Conservation (phyloP, 2,797 vertebrate species). For the Atherinosoma microstoma region DNA sequence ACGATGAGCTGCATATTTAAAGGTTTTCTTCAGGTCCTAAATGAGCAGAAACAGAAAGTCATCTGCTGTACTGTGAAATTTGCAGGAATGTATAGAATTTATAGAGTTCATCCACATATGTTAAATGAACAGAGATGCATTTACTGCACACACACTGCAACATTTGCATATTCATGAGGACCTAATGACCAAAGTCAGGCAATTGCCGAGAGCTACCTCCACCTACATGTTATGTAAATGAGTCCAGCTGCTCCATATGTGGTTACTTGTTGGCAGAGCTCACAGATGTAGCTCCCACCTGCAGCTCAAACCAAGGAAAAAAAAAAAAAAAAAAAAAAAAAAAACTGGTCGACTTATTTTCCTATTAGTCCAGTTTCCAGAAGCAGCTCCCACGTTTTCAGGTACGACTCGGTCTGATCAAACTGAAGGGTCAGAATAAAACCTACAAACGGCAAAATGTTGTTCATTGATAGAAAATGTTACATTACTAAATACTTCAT, state of each 20-base stretch:
- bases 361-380: too few species aligned
- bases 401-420: too few species aligned
- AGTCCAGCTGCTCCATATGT: slow-evolving; percentile 50
- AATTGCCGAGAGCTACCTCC: slow-evolving; percentile 59
- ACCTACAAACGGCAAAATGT: too few species aligned
- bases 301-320: slow-evolving; percentile 1
- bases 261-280: slow-evolving; percentile 56
- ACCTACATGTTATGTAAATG: slow-evolving; percentile 70
- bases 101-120: neutral
- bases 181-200: slow-evolving; percentile 68
- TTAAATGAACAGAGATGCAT: slow-evolving; percentile 14
- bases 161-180: slow-evolving; percentile 66
- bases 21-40: too few species aligned
- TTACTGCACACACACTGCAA: slow-evolving; percentile 12
- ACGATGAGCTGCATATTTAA: too few species aligned
- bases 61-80: neutral
- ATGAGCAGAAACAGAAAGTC: too few species aligned
- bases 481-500: too few species aligned
- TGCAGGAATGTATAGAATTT: neutral
- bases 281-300: slow-evolving; percentile 42
- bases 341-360: too few species aligned
- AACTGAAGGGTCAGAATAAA: too few species aligned
- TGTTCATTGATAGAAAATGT: too few species aligned
- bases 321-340: too few species aligned
- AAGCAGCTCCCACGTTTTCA: too few species aligned